phyloP scores from a whole-genome alignment of 2,113 vertebrate genomes.

The Sinocyclocheilus rhinocerous region DNA sequence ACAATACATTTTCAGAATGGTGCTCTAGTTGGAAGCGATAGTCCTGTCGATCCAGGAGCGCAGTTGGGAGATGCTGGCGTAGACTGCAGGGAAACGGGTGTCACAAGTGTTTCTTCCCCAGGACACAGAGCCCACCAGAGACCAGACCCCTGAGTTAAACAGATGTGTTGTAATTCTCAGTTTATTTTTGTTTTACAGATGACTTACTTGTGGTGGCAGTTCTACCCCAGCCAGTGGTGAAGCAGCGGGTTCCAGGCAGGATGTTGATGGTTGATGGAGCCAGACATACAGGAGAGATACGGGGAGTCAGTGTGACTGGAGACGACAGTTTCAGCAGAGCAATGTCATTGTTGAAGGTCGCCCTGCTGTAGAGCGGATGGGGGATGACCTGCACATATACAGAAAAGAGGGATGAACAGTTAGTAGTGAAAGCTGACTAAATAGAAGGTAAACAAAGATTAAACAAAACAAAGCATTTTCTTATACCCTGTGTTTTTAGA shows the following conservation, averaged over 20 bases:
- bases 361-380: background rate
- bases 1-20: background rate
- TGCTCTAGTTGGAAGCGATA: background rate
- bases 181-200: too few species aligned
- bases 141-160: background rate
- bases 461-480: background rate
- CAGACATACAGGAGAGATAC: too few species aligned
- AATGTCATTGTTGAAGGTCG: conserved; percentile 40
- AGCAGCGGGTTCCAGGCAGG: too few species aligned
- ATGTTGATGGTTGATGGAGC: too few species aligned
- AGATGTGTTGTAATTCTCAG: too few species aligned
- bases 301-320: background rate
- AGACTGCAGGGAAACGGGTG: conserved; percentile 59
- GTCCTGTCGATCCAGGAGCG: conserved; percentile 60
- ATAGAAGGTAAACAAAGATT: background rate
- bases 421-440: background rate
- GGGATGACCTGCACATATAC: conserved; percentile 16
- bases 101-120: conserved; percentile 70
- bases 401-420: background rate
- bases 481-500: background rate
- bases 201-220: conserved; percentile 40
- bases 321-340: background rate
- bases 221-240: conserved; percentile 37
- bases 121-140: conserved; percentile 51
- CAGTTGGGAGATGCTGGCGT: conserved; percentile 64